A percentile compares a stretch with the other conserved stretches of the same genome.
Evolutionary conservation across 2,888 invertebrate genomes (phyloP).

Genomic region (Heteromyza rotundicornis): DNA sequence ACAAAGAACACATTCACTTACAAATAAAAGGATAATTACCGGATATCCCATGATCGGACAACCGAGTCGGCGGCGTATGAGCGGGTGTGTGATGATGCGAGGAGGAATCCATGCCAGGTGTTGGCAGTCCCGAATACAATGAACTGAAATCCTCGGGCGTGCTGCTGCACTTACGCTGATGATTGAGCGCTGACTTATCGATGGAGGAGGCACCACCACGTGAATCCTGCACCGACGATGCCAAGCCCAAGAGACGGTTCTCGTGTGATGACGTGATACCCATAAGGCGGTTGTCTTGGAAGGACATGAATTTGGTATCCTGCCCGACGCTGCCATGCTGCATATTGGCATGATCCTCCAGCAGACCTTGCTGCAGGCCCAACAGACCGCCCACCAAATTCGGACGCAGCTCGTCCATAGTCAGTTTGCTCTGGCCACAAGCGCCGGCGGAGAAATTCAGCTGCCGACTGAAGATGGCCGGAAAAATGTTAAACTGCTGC

Average conservation of each 20-base stretch:
- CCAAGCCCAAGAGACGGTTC: slow-evolving; percentile 60
- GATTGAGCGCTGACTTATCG: slow-evolving; percentile 62
- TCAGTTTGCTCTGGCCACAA: slow-evolving; percentile 77
- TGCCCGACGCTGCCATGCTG: slow-evolving; percentile 55
- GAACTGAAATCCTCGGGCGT: slow-evolving; percentile 90
- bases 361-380: slow-evolving; percentile 77
- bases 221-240: slow-evolving; percentile 66
- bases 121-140: slow-evolving; percentile 73
- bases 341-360: slow-evolving; percentile 73
- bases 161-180: slow-evolving; percentile 77
- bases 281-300: slow-evolving; percentile 64
- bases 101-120: slow-evolving; percentile 64
- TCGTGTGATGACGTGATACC: slow-evolving; percentile 60
- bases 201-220: slow-evolving; percentile 63
- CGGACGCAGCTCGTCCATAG: slow-evolving; percentile 84
- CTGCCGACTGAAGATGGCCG: slow-evolving; percentile 88
- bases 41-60: slow-evolving; percentile 68
- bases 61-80: slow-evolving; percentile 72
- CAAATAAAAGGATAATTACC: slow-evolving; percentile 61
- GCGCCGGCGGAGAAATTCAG: slow-evolving; percentile 77
- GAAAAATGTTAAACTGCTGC: slow-evolving; percentile 86
- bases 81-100: slow-evolving; percentile 72
- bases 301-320: slow-evolving; percentile 64
- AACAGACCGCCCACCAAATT: slow-evolving; percentile 80
- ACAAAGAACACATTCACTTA: slow-evolving; percentile 20